These are phyloP conservation scores for Galerucella pusilla DNA, from an alignment of 2,888 invertebrate species.

Conservation along the genomic window DNA sequence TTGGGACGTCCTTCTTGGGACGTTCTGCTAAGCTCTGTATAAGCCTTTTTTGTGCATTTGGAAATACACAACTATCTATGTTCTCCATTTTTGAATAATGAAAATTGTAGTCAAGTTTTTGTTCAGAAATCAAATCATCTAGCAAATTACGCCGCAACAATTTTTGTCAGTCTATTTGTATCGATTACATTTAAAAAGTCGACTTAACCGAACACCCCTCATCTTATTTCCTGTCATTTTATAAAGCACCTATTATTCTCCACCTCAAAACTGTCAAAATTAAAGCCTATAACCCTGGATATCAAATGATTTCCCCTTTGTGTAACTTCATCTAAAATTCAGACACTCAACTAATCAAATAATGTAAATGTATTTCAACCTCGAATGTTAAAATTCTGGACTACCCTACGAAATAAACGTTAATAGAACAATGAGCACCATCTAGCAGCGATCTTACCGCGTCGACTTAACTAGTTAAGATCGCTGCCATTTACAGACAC, in stretches of 20 bases:
- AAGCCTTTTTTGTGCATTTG: too few species aligned
- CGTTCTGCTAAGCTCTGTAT: too few species aligned
- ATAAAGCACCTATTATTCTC: neutral
- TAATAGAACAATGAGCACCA: conserved; percentile 19
- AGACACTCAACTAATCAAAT: conserved; percentile 5
- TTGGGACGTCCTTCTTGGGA: too few species aligned
- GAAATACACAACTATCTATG: too few species aligned
- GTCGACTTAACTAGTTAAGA: conserved; percentile 19
- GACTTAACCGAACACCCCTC: neutral
- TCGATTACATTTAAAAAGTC: neutral
- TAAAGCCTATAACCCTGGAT: neutral
- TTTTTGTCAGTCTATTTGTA: neutral
- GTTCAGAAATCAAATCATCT: too few species aligned
- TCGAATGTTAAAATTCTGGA: conserved; percentile 50
- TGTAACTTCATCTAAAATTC: conserved; percentile 5
- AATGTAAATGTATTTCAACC: conserved; percentile 36
- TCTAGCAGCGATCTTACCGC: conserved; percentile 16
- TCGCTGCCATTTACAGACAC: conserved; percentile 8
- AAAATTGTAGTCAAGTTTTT: too few species aligned
- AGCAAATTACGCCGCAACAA: neutral
- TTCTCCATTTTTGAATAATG: too few species aligned
- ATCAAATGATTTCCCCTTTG: conserved; percentile 6
- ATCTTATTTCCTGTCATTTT: neutral
- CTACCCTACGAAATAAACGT: conserved; percentile 22
- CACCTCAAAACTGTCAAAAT: conserved; percentile 5